Conservation (phyloP, 2,797 vertebrate species). For the Dallia pectoralis region DNA sequence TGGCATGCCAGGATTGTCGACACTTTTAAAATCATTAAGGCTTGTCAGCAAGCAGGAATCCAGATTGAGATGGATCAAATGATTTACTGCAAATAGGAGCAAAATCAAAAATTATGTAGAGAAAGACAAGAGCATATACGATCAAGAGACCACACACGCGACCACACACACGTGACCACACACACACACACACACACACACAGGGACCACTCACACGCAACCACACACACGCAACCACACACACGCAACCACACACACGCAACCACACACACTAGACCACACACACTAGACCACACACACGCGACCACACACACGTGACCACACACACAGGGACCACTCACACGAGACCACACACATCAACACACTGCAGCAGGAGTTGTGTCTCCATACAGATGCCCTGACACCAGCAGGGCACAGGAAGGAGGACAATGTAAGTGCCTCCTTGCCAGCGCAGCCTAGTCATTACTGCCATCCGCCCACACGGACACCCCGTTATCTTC, state of each 20-base stretch:
- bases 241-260: no score
- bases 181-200: no score
- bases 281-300: no score
- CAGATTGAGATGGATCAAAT: neutral
- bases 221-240: no score
- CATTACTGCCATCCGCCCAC: constrained; percentile 21
- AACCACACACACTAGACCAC: no score
- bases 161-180: no score
- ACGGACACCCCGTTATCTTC: constrained; percentile 12
- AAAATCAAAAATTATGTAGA: neutral
- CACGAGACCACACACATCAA: no score
- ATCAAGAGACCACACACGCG: neutral
- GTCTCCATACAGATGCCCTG: no score
- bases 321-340: no score
- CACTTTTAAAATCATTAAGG: neutral
- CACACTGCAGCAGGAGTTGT: no score
- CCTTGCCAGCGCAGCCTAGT: neutral
- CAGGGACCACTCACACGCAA: no score
- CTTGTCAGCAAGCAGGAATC: neutral
- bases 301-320: no score
- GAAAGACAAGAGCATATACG: neutral
- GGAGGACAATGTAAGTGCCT: neutral
- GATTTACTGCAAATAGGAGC: neutral
- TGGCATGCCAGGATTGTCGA: neutral
- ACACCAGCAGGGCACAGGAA: neutral